phyloP scores from a whole-genome alignment of 1,140 invertebrate genomes.

The Dryas iulia region DNA sequence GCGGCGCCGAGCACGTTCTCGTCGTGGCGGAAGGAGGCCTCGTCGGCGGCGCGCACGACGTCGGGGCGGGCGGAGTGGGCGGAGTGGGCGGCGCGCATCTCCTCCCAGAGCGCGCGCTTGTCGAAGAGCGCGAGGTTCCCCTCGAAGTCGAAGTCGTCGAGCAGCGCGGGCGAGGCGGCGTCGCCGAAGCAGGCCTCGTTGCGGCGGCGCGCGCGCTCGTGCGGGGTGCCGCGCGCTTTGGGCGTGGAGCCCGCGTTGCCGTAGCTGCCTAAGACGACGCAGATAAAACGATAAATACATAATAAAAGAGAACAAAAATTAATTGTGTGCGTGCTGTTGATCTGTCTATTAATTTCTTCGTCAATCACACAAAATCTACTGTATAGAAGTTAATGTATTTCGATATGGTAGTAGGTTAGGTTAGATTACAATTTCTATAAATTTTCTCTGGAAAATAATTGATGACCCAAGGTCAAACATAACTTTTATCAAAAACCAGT shows the following conservation, averaged over 20 bases:
- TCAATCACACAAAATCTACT: neutral
- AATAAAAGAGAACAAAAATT: no score
- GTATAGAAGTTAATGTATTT: no score
- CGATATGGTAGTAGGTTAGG: no score
- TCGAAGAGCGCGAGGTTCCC: constrained; percentile 95
- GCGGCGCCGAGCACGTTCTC: constrained; percentile 87
- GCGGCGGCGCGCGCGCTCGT: constrained; percentile 63
- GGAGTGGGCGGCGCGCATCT: constrained; percentile 62
- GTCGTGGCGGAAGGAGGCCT: constrained; percentile 84
- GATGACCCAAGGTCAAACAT: no score
- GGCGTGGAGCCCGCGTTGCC: constrained; percentile 43
- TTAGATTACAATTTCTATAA: no score
- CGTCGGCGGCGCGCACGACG: constrained; percentile 70
- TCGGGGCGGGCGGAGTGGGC: constrained; percentile 84
- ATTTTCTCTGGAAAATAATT: no score
- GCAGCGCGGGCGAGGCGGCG: constrained; percentile 74
- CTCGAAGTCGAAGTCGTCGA: constrained; percentile 95
- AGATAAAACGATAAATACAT: no score
- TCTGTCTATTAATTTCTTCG: no score
- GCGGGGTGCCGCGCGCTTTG: constrained; percentile 25
- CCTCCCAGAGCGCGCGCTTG: constrained; percentile 86
- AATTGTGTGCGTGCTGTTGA: no score
- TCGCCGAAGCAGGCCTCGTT: constrained; percentile 81
- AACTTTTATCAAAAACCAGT: no score
- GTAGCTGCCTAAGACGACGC: constrained; percentile 54